Evolutionary conservation across 2,888 invertebrate genomes (phyloP), one percentile per base, ranked within the genome.

Genomic region (Tolmerus cingulatus): DNA sequence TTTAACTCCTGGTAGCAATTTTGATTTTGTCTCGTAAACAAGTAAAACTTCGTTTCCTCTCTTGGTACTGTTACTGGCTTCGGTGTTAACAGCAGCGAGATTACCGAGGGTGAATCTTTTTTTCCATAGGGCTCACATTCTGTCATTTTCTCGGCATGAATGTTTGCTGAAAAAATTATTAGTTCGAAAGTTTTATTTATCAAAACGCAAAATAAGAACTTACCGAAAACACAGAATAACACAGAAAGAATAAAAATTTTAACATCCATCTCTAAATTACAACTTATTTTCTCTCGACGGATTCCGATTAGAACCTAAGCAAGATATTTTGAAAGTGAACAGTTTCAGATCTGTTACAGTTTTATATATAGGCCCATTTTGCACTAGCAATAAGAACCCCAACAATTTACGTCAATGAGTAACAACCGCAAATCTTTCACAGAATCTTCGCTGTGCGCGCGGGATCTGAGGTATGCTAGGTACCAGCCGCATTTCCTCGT

Each of bases 41-140:
- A 27, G 27, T 66, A 84, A 74, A 84, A 84, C 43, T 19, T 34
- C 2, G 84, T 84, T 37, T 84, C 84, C 8, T 84, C 74, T 23
- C 16, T 37, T 19, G 84, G 84, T 34, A 40, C 37, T 57, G 74
- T 84, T 37, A 37, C 14, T 57, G 74, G 30, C n/a, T 16, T 34
- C 34, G 19, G 37, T 12, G 84, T 84, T 37, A 46, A 27, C 37
- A 84, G 23, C 30, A 55, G 16, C 37, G 34, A 7, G 5, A 84
- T 19, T 19, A 84, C 19, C 14, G 66, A 57, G 1, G 57, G 40
- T 16, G 37, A 19, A 40, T 57, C n/a, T 46, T 37, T 37, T 12
- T 66, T 66, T 27, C 23, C 40, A 19, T 84, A 84, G 5, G 84
- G 84, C 14, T 27, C 37, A 40, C 84, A 84, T 40, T 57, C 66